Evolutionary conservation across 2,113 vertebrate genomes (phyloP).

Genomic region (Abramis brama): DNA sequence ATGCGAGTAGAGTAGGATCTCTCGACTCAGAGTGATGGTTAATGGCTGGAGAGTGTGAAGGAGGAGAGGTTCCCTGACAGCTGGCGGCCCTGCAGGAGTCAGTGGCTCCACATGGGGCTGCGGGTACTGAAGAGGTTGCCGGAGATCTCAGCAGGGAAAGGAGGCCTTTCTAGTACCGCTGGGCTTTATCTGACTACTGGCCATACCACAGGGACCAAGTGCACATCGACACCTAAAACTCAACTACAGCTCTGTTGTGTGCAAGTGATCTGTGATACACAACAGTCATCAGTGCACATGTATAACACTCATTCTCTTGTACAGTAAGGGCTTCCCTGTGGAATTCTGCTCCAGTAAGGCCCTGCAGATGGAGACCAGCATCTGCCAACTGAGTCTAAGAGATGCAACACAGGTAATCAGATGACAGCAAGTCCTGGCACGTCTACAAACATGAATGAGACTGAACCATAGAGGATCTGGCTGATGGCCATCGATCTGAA

Average conservation of each 20-base stretch:
- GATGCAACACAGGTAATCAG: slow-evolving; percentile 38
- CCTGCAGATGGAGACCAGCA: slow-evolving; percentile 38
- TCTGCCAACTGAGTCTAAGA: slow-evolving; percentile 43
- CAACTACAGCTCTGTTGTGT: background rate
- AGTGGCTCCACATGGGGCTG: slow-evolving; percentile 48
- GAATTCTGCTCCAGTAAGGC: slow-evolving; percentile 28
- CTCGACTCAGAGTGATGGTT: slow-evolving; percentile 54
- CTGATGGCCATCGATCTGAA: background rate
- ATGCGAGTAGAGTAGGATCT: slow-evolving; percentile 20
- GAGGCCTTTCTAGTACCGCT: slow-evolving; percentile 41
- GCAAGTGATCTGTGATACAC: background rate
- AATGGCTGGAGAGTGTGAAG: slow-evolving; percentile 55
- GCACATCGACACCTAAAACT: slow-evolving; percentile 12
- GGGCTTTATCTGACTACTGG: slow-evolving; percentile 20
- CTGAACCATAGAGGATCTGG: slow-evolving; percentile 3
- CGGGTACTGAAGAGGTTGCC: slow-evolving; percentile 45
- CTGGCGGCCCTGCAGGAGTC: slow-evolving; percentile 64
- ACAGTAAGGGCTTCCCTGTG: slow-evolving; percentile 35
- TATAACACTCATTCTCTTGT: slow-evolving; percentile 2
- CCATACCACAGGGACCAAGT: background rate
- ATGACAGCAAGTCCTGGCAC: slow-evolving; percentile 38
- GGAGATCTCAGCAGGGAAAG: slow-evolving; percentile 43
- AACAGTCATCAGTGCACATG: background rate
- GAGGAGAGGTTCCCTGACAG: slow-evolving; percentile 54
- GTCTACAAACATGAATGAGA: slow-evolving; percentile 2